These are phyloP conservation scores for Ceratosolen fusciceps DNA, from an alignment of 1,140 invertebrate species.

Conservation along the genomic window DNA sequence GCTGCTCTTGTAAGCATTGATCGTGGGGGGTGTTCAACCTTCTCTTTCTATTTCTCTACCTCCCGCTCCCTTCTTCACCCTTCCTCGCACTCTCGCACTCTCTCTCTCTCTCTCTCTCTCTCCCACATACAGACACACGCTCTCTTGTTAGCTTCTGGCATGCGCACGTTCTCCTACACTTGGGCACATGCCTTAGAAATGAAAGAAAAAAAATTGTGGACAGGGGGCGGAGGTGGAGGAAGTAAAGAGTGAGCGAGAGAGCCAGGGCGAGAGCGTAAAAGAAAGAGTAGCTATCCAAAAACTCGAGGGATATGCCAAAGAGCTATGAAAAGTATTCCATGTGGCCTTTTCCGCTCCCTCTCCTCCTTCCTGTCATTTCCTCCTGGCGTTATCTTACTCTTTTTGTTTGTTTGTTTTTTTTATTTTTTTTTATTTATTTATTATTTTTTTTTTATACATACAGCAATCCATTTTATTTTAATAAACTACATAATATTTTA, in stretches of 20 bases:
- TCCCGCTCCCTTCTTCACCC: background rate
- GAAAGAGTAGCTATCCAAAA: constrained; percentile 49
- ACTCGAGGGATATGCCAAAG: constrained; percentile 45
- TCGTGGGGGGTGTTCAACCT: constrained; percentile 56
- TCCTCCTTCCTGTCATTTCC: background rate
- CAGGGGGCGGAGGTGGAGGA: no score
- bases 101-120: background rate
- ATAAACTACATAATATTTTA: background rate
- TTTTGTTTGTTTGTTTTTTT: background rate
- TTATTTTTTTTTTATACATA: background rate
- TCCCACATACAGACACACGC: background rate
- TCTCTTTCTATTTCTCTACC: constrained; percentile 14
- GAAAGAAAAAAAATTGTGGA: no score
- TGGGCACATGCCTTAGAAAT: background rate
- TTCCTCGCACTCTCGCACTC: background rate
- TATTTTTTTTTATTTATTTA: background rate
- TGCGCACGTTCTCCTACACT: background rate
- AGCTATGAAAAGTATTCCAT: background rate
- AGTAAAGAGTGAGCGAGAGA: constrained; percentile 31
- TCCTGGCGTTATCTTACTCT: background rate
- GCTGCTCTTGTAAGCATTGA: constrained; percentile 68
- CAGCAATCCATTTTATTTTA: background rate
- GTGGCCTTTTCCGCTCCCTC: no score
- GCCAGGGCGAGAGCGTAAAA: constrained; percentile 47
- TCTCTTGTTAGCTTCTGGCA: background rate